Conservation (phyloP, 1,140 invertebrate species). For the Scaptomyza montana region DNA sequence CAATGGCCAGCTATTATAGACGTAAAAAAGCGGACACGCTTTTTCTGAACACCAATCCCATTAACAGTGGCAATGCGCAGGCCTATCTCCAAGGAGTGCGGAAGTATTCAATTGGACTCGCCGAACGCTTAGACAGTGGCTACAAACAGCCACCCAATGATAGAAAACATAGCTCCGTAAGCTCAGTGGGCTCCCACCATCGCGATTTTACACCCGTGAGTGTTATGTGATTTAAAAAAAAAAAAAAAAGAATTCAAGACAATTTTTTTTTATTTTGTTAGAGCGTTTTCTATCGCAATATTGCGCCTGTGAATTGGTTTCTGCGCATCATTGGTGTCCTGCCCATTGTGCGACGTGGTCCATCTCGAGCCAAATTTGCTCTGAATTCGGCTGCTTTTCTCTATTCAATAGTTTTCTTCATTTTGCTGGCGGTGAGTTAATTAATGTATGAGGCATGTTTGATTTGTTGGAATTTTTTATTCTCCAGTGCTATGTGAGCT, state of each 20-base stretch:
- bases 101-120: conserved; percentile 75
- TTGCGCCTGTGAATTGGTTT: conserved; percentile 86
- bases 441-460: background rate
- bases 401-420: conserved; percentile 85
- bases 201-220: conserved; percentile 70
- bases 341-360: conserved; percentile 84
- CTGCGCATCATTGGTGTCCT: conserved; percentile 86
- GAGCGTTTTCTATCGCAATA: conserved; percentile 86
- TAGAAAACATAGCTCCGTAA: conserved; percentile 59
- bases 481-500: conserved; percentile 84
- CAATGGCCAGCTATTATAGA: conserved; percentile 75
- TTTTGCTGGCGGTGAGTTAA: conserved; percentile 80
- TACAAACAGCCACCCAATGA: conserved; percentile 52
- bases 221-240: background rate
- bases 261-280: conserved; percentile 25
- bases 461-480: conserved; percentile 8
- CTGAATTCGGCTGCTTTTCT: conserved; percentile 85
- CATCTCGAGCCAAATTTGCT: conserved; percentile 84
- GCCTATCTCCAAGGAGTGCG: conserved; percentile 68
- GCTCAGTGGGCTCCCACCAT: conserved; percentile 58
- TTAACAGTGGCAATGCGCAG: conserved; percentile 69
- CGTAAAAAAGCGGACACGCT: conserved; percentile 74
- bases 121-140: conserved; percentile 69
- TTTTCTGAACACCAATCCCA: conserved; percentile 77
- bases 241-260: background rate